These are phyloP conservation scores for Alectura lathami DNA, from an alignment of 2,113 vertebrate species.

Conservation along the genomic window DNA sequence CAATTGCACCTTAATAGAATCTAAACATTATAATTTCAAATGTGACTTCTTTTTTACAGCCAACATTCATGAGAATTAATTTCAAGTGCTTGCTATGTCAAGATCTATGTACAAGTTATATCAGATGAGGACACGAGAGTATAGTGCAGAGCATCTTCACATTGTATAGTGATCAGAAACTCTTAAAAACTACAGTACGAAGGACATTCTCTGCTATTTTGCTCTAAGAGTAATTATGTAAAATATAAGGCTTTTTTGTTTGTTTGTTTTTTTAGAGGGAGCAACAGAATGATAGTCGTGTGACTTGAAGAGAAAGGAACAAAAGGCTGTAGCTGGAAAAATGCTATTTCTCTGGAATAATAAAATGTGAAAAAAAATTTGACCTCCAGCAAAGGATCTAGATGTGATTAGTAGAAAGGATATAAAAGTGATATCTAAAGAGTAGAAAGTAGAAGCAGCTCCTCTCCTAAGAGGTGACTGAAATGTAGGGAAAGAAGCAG, in stretches of 20 bases:
- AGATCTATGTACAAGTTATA: background rate
- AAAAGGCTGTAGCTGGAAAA: background rate
- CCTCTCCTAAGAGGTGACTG: background rate
- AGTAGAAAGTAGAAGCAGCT: background rate
- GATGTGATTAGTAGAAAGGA: slow-evolving; percentile 8
- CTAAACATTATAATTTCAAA: background rate
- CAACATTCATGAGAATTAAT: slow-evolving; percentile 32
- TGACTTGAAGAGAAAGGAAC: background rate
- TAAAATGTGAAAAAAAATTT: background rate
- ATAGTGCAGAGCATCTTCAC: background rate
- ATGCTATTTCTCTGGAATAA: background rate
- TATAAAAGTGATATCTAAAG: background rate
- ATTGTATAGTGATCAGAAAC: background rate
- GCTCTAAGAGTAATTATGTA: background rate
- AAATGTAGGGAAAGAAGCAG: background rate
- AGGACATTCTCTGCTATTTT: background rate
- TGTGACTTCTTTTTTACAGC: background rate
- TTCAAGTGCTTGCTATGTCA: background rate
- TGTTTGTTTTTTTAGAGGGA: background rate
- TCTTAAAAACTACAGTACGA: background rate
- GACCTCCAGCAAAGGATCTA: background rate
- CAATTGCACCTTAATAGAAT: background rate
- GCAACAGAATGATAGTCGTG: background rate
- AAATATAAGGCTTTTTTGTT: background rate
- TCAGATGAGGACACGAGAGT: background rate